A percentile compares a stretch with the other conserved stretches of the same genome.
Evolutionary conservation across 1,140 invertebrate genomes (phyloP).

Genomic region (Nasonia longicornis): DNA sequence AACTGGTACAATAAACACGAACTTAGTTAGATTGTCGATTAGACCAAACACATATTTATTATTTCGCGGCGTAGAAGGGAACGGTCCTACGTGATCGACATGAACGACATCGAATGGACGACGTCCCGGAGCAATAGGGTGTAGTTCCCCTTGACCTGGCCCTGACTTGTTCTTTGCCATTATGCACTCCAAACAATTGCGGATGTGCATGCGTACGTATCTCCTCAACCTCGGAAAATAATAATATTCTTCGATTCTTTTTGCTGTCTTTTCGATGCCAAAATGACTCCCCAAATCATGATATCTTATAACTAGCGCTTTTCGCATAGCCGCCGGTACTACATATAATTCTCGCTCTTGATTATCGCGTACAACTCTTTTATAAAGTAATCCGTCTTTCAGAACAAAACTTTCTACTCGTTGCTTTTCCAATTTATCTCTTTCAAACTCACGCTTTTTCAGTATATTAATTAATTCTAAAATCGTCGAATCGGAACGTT

Average conservation of each 20-base stretch:
- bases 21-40: too few relatives aligned
- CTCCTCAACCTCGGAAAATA: background rate
- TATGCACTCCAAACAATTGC: too few relatives aligned
- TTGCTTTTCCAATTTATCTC: background rate
- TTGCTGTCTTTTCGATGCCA: background rate
- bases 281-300: background rate
- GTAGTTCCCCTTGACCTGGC: too few relatives aligned
- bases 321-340: background rate
- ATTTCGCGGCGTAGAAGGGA: too few relatives aligned
- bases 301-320: background rate
- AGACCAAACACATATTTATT: too few relatives aligned
- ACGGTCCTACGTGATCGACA: too few relatives aligned
- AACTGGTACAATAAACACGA: too few relatives aligned
- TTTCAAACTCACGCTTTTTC: background rate
- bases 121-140: too few relatives aligned
- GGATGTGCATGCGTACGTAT: too few relatives aligned
- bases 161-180: too few relatives aligned
- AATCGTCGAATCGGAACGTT: background rate
- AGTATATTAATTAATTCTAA: background rate
- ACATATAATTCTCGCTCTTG: background rate
- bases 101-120: too few relatives aligned
- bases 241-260: background rate
- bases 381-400: constrained; percentile 23
- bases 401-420: constrained; percentile 18
- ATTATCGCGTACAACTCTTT: background rate